A percentile compares a stretch with the other conserved stretches of the same genome.
These are phyloP conservation scores for Scaptomyza reducta DNA, from an alignment of 2,888 invertebrate species.

Conservation along the genomic window DNA sequence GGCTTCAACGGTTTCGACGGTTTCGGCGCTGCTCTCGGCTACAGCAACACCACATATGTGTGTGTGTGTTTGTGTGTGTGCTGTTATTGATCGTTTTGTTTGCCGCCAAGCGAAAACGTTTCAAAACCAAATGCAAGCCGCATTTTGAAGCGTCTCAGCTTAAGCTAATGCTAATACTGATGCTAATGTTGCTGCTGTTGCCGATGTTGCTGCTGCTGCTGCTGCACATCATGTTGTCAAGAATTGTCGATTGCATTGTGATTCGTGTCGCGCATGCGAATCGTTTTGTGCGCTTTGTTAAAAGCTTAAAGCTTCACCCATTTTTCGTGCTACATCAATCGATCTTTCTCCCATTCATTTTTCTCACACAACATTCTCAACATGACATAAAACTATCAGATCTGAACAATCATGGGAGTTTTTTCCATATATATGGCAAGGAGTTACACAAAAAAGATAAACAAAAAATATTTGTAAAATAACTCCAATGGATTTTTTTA, in stretches of 20 bases:
- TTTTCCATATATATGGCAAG: background rate
- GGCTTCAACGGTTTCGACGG: constrained; percentile 19
- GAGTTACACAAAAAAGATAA: background rate
- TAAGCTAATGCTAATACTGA: constrained; percentile 3
- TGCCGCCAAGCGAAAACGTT: constrained; percentile 61
- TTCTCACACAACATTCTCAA: background rate
- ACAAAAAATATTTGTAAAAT: background rate
- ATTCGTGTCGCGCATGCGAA: constrained; percentile 50
- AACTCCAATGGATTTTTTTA: background rate
- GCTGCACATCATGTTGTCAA: constrained; percentile 47
- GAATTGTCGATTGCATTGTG: constrained; percentile 52
- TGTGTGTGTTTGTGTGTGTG: constrained; percentile 6
- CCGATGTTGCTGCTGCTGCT: constrained; percentile 3
- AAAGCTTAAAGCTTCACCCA: constrained; percentile 5
- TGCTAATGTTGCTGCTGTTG: constrained; percentile 5
- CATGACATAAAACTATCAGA: constrained; percentile 17
- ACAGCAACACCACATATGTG: constrained; percentile 2
- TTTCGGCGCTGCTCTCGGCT: constrained; percentile 30
- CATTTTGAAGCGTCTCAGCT: constrained; percentile 54
- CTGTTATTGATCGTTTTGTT: constrained; percentile 25
- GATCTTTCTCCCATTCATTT: constrained; percentile 10
- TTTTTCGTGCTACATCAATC: constrained; percentile 1
- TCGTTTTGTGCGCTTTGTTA: constrained; percentile 13
- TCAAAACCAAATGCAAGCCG: constrained; percentile 73
- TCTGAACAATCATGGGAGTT: constrained; percentile 42